Evolutionary conservation across 2,888 invertebrate species (phyloP).

Genomic region (Pelosia muscerda): DNA sequence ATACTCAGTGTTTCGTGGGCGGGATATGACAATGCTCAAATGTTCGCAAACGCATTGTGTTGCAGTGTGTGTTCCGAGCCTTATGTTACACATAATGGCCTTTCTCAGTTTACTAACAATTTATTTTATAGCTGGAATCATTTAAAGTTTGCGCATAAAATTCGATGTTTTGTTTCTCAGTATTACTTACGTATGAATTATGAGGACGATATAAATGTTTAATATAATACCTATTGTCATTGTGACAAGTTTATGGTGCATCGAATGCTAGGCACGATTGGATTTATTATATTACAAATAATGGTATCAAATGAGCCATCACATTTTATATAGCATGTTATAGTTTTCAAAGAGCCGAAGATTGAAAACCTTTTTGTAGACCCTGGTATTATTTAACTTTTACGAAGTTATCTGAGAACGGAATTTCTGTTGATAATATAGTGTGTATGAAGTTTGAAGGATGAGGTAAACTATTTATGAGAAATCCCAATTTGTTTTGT

Average conservation of each 20-base stretch:
- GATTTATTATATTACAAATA: conserved; percentile 5
- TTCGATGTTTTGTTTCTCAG: conserved; percentile 17
- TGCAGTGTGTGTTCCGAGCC: conserved; percentile 32
- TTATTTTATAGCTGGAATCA: conserved; percentile 19
- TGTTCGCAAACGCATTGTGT: conserved; percentile 74
- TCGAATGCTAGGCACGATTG: neutral
- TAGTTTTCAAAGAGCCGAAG: neutral
- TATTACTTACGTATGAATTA: conserved; percentile 21
- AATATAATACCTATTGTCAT: conserved; percentile 4
- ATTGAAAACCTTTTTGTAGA: neutral
- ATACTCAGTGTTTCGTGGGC: conserved; percentile 77
- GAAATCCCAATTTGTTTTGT: too few relatives aligned
- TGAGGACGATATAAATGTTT: neutral
- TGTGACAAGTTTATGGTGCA: conserved; percentile 10
- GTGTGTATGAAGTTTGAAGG: neutral
- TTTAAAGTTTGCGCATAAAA: conserved; percentile 22
- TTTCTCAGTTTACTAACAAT: conserved; percentile 24
- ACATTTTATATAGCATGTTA: neutral
- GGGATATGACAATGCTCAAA: conserved; percentile 82
- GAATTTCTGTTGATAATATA: neutral
- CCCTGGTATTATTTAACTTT: neutral
- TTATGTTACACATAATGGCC: conserved; percentile 20
- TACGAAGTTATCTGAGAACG: too few relatives aligned
- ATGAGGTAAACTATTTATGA: too few relatives aligned
- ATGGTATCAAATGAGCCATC: neutral